These are phyloP conservation scores for Stigmatopora argus DNA, from an alignment of 2,113 vertebrate genomes.

Conservation along the genomic window DNA sequence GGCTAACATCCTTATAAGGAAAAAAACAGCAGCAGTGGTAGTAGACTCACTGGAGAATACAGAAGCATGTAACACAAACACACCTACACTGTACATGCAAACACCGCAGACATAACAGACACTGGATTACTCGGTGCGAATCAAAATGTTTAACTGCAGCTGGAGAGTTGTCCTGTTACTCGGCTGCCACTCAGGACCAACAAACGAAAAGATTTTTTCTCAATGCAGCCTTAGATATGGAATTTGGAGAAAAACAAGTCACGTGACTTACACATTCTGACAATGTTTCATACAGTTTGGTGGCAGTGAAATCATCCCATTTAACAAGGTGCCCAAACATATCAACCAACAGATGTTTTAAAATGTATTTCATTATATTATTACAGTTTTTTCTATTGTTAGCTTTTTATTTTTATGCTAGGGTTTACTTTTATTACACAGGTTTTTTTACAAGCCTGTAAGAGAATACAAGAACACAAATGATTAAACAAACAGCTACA, in stretches of 20 bases:
- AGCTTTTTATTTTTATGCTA: too few relatives aligned
- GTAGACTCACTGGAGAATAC: slow-evolving; percentile 48
- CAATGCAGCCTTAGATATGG: background rate
- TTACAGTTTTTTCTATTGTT: too few relatives aligned
- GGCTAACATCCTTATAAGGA: slow-evolving; percentile 60
- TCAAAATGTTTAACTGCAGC: slow-evolving; percentile 26
- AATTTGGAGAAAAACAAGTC: background rate
- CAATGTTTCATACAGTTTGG: too few relatives aligned
- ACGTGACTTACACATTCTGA: background rate
- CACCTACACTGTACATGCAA: slow-evolving; percentile 6
- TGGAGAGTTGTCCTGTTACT: slow-evolving; percentile 17
- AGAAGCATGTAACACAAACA: slow-evolving; percentile 57
- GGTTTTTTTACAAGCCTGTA: too few relatives aligned
- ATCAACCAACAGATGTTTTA: too few relatives aligned
- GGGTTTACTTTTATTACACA: too few relatives aligned
- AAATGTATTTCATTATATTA: too few relatives aligned
- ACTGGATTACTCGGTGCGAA: slow-evolving; percentile 20
- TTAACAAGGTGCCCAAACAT: too few relatives aligned
- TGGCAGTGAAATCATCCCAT: background rate
- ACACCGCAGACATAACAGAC: slow-evolving; percentile 24
- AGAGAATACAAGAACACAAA: too few relatives aligned
- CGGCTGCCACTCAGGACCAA: slow-evolving; percentile 17
- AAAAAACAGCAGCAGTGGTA: slow-evolving; percentile 51
- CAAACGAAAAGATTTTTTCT: slow-evolving; percentile 14
- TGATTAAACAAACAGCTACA: too few relatives aligned